Evolutionary conservation across 2,113 vertebrate species (phyloP).

Genomic region (Carassius gibelio): DNA sequence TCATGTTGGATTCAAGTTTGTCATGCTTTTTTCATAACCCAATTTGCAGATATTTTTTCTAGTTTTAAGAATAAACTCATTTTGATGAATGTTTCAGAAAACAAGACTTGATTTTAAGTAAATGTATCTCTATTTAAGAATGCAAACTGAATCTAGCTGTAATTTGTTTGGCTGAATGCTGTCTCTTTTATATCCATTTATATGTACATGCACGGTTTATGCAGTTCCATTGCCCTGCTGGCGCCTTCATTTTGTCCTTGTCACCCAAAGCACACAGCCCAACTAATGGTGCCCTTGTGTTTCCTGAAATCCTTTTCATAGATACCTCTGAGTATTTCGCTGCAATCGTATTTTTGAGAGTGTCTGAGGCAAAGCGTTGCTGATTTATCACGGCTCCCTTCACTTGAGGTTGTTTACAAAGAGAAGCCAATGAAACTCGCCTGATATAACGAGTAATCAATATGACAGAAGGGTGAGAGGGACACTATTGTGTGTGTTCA

Average conservation of each 20-base stretch:
- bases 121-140: background rate
- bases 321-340: slow-evolving; percentile 43
- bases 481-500: slow-evolving; percentile 20
- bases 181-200: background rate
- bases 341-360: slow-evolving; percentile 45
- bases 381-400: slow-evolving; percentile 46
- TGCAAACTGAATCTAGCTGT: background rate
- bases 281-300: slow-evolving; percentile 41
- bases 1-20: background rate
- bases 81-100: background rate
- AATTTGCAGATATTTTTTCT: background rate
- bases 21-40: no score
- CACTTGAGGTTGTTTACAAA: slow-evolving; percentile 36
- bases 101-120: background rate
- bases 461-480: slow-evolving; percentile 8
- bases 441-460: slow-evolving; percentile 44
- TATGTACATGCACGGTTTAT: background rate
- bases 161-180: background rate
- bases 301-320: slow-evolving; percentile 31
- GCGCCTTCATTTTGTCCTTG: slow-evolving; percentile 30
- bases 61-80: background rate
- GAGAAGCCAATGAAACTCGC: slow-evolving; percentile 38
- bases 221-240: background rate
- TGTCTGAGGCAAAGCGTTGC: slow-evolving; percentile 25
- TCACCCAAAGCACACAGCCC: slow-evolving; percentile 36